These are phyloP conservation scores for Rotaria macrura DNA, from an alignment of 2,888 invertebrate genomes.

Conservation along the genomic window DNA sequence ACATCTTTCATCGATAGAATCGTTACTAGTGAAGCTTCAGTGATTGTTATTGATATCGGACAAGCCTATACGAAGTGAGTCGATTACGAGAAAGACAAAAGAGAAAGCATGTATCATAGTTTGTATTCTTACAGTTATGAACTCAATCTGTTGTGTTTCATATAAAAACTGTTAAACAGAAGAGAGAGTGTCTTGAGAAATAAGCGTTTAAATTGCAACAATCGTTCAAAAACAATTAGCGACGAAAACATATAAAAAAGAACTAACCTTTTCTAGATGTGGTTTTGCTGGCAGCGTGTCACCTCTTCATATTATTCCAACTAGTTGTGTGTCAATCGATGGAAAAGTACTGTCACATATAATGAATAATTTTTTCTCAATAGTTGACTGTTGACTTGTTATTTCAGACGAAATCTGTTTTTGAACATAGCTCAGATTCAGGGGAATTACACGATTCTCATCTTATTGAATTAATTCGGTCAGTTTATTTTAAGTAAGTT, in stretches of 20 bases:
- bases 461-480: slow-evolving; percentile 24
- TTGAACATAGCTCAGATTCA: neutral
- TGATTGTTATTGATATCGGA: slow-evolving; percentile 29
- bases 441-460: neutral
- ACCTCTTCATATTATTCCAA: slow-evolving; percentile 25
- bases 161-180: too few relatives aligned
- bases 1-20: neutral
- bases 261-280: neutral
- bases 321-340: neutral
- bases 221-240: too few relatives aligned
- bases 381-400: neutral
- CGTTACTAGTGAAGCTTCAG: neutral
- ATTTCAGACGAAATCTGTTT: neutral
- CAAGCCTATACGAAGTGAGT: slow-evolving; percentile 29
- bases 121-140: too few relatives aligned
- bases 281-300: slow-evolving; percentile 20
- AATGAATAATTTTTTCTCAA: neutral
- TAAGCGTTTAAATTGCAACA: too few relatives aligned
- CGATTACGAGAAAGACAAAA: neutral
- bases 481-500: slow-evolving; percentile 24
- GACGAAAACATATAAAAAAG: too few relatives aligned
- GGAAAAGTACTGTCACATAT: neutral
- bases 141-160: too few relatives aligned
- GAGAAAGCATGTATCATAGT: neutral
- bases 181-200: too few relatives aligned